These are phyloP conservation scores for Corythornis cristatus DNA, from an alignment of 2,113 vertebrate species.

Conservation along the genomic window DNA sequence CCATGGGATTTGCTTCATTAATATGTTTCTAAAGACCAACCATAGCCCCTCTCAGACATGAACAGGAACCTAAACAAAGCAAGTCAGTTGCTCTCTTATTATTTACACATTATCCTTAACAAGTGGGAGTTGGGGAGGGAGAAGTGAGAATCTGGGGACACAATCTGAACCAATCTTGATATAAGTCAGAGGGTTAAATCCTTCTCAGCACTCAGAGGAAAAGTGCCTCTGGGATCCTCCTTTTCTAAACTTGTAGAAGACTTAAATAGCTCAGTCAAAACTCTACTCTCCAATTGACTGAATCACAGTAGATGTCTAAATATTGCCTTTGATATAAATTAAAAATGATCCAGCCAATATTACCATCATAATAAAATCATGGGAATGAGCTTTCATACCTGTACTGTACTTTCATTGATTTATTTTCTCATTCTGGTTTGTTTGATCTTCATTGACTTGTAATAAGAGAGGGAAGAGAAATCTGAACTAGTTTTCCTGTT, in stretches of 20 bases:
- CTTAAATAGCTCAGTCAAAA: neutral
- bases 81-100: neutral
- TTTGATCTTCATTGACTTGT: conserved; percentile 30
- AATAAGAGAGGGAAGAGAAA: neutral
- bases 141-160: neutral
- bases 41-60: neutral
- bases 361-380: neutral
- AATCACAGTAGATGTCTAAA: neutral
- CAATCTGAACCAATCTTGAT: neutral
- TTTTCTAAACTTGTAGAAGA: neutral
- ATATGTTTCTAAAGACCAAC: neutral
- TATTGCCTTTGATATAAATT: conserved; percentile 6
- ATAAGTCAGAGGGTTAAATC: neutral
- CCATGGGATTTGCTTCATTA: neutral
- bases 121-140: neutral
- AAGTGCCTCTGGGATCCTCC: neutral
- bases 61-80: neutral
- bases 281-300: neutral
- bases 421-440: neutral
- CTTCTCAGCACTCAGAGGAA: neutral
- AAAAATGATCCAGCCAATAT: neutral
- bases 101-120: neutral
- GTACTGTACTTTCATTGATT: neutral
- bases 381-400: neutral
- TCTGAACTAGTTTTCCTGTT: neutral